Evolutionary conservation across 2,888 invertebrate species (phyloP), one percentile per base, ranked within the genome.

Genomic region (Limnephilus lunatus): DNA sequence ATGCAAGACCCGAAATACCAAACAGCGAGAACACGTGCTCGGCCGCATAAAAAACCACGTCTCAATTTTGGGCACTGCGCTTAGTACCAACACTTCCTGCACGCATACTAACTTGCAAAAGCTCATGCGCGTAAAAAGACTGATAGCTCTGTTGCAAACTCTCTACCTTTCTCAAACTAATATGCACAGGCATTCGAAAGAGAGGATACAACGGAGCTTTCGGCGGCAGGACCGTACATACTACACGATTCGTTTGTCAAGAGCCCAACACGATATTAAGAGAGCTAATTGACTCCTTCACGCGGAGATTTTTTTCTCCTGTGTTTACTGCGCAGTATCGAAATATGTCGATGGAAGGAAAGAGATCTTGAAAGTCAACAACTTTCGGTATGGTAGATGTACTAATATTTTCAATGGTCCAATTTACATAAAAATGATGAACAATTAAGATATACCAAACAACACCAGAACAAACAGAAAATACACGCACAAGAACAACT

Each of bases 21-120:
- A 83, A 39, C 35, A 25, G 31, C 31, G 83, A 32, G 83, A 83
- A 83, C 83, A 83, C 83, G 83, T 83, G 83, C 83, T 83, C 83
- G 32, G 83, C 7, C 83, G 35, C 83, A 83, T 39, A 83, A 83
- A 83, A 83, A 83, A 32, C 83, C 35, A 32, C 83, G 35, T 25
- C 11, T 39, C 31, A 32, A 83, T 83, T 35, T 83, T 83, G 83
- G 83, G 83, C 32, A 32, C 83, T 25, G 35, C 83, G 83, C 83
- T 15, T 11, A 19, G 82, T 32, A 32, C 83, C 35, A 11, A 25
- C 35, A 35, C 83, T 35, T 83, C 83, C 83, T 83, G 83, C 83
- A 39, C 83, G 25, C 83, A n/a, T 19, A 68, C 68, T n/a, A n/a
- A n/a, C n/a, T 19, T 19, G 19, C 5, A 53, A 15, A 48, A 19